Percentiles rank a stretch among this genome's conserved stretches.
Conservation (phyloP, 2,113 vertebrate genomes). For the Lepisosteus oculatus region DNA sequence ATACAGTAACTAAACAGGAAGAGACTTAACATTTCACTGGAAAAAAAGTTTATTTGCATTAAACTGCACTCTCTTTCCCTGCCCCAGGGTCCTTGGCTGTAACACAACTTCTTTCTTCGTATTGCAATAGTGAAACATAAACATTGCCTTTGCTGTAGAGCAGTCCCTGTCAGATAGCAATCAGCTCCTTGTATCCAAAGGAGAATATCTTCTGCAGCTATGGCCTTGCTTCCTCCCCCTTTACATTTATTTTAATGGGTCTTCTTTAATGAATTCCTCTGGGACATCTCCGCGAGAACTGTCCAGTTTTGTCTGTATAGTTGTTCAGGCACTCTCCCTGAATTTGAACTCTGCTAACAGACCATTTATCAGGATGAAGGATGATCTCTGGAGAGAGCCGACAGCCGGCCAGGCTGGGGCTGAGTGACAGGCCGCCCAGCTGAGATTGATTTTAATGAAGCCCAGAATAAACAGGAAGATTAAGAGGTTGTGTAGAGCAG, state of each 20-base stretch:
- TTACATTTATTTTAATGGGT: conserved; percentile 25
- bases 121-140: not conserved
- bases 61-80: no score
- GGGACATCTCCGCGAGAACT: conserved; percentile 28
- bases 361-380: conserved; percentile 70
- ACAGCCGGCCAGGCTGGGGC: conserved; percentile 50
- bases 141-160: not conserved
- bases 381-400: conserved; percentile 56
- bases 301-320: conserved; percentile 53
- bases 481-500: conserved; percentile 60
- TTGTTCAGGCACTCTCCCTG: conserved; percentile 47
- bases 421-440: conserved; percentile 60
- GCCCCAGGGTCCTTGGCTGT: no score
- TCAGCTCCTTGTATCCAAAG: not conserved
- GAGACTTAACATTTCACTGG: no score
- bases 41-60: no score
- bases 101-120: not conserved
- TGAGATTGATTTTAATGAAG: conserved; percentile 73
- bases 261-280: conserved; percentile 36
- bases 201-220: not conserved
- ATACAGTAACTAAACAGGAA: no score
- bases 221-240: not conserved
- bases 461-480: conserved; percentile 71
- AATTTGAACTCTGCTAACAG: conserved; percentile 48
- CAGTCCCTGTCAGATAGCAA: not conserved